Evolutionary conservation across 2,888 invertebrate genomes (phyloP).

Genomic region (Troides oblongomaculatus): DNA sequence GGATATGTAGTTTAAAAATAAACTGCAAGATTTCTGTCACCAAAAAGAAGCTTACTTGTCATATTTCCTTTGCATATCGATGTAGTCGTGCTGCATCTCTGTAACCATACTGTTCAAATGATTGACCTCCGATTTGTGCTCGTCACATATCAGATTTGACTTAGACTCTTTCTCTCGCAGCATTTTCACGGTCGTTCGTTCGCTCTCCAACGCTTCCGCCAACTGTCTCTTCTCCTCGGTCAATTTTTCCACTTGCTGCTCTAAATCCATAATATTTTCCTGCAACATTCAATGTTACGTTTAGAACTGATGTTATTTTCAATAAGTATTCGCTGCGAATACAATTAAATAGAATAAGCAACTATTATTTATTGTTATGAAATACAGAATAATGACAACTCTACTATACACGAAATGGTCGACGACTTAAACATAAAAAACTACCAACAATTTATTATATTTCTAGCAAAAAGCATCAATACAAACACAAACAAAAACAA

Average conservation of each 20-base stretch:
- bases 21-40: no score
- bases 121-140: conserved; percentile 74
- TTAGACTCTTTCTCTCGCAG: conserved; percentile 75
- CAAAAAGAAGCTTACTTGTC: conserved; percentile 52
- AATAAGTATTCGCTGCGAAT: not conserved
- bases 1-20: no score
- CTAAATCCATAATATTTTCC: conserved; percentile 64
- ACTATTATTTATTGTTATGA: not conserved
- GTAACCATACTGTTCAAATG: conserved; percentile 63
- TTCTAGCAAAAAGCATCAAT: no score
- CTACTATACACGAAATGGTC: not conserved
- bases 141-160: conserved; percentile 68
- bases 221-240: conserved; percentile 75
- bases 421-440: not conserved
- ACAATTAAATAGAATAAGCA: not conserved
- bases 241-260: conserved; percentile 69
- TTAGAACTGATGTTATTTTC: not conserved
- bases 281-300: conserved; percentile 42
- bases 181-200: conserved; percentile 74
- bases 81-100: conserved; percentile 69
- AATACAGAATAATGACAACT: not conserved
- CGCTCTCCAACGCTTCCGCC: conserved; percentile 73
- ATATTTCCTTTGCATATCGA: conserved; percentile 65
- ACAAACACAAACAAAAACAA: no score
- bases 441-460: not conserved